These are phyloP conservation scores for Prionailurus viverrinus DNA, from an alignment of 2,113 vertebrate species.

Conservation along the genomic window DNA sequence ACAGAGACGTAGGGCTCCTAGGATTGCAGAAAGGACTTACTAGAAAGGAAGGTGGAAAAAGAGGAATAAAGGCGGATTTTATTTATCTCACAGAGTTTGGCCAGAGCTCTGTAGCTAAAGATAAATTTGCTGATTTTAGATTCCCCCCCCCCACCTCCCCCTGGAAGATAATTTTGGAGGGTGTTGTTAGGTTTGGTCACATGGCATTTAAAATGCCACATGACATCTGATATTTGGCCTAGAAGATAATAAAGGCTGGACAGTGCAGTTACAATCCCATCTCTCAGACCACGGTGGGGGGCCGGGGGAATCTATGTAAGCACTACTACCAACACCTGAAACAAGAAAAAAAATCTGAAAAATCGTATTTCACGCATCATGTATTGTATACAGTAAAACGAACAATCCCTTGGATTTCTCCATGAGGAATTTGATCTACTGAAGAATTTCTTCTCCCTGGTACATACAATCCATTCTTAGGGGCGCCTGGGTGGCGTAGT, in stretches of 20 bases:
- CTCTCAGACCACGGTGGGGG: background rate
- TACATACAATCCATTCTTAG: background rate
- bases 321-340: background rate
- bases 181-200: background rate
- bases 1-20: background rate
- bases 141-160: background rate
- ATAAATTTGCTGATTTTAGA: conserved; percentile 11
- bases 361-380: background rate
- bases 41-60: background rate
- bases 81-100: conserved; percentile 5
- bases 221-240: background rate
- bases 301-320: background rate
- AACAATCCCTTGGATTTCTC: background rate
- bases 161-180: conserved; percentile 28
- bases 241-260: conserved; percentile 3
- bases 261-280: conserved; percentile 14
- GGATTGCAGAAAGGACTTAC: background rate
- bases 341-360: background rate
- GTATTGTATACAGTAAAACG: background rate
- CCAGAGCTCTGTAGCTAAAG: background rate
- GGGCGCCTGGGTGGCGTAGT: too few species aligned
- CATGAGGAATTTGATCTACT: background rate
- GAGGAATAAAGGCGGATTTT: conserved; percentile 11
- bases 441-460: background rate
- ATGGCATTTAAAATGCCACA: conserved; percentile 19